Percentiles rank a stretch among this genome's conserved stretches.
These are phyloP conservation scores for Sylvia borin DNA, from an alignment of 2,797 vertebrate species.

Conservation along the genomic window DNA sequence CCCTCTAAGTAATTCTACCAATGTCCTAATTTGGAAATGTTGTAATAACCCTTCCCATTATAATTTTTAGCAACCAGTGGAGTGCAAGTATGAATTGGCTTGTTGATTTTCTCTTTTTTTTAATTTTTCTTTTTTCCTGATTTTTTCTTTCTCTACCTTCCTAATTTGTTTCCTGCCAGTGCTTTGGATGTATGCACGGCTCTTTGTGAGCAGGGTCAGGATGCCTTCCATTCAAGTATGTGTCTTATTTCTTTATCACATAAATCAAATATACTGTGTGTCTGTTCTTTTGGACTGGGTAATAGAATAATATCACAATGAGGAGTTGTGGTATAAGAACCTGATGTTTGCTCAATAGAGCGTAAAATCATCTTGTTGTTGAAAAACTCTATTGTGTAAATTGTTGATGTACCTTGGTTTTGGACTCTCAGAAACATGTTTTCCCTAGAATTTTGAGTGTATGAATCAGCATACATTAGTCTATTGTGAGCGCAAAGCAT, in stretches of 20 bases:
- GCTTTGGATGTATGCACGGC: fast-evolving
- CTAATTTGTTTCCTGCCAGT: neutral
- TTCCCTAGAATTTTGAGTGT: neutral
- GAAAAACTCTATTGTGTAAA: neutral
- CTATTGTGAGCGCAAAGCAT: neutral
- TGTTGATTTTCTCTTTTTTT: neutral
- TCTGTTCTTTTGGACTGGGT: neutral
- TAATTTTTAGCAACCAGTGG: neutral
- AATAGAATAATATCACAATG: neutral
- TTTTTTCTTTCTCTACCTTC: neutral
- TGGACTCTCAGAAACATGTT: neutral
- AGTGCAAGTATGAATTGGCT: neutral
- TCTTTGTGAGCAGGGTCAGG: neutral
- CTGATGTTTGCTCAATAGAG: neutral
- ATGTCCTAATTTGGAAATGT: neutral
- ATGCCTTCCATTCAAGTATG: neutral
- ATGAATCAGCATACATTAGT: neutral
- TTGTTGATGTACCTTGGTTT: neutral
- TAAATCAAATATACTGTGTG: neutral
- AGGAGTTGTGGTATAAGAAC: neutral
- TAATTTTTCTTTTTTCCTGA: neutral
- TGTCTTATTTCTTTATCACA: neutral
- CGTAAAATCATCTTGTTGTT: neutral
- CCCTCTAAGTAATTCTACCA: neutral
- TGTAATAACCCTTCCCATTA: neutral